Evolutionary conservation across 2,113 vertebrate genomes (phyloP).

Genomic region (human): DNA sequence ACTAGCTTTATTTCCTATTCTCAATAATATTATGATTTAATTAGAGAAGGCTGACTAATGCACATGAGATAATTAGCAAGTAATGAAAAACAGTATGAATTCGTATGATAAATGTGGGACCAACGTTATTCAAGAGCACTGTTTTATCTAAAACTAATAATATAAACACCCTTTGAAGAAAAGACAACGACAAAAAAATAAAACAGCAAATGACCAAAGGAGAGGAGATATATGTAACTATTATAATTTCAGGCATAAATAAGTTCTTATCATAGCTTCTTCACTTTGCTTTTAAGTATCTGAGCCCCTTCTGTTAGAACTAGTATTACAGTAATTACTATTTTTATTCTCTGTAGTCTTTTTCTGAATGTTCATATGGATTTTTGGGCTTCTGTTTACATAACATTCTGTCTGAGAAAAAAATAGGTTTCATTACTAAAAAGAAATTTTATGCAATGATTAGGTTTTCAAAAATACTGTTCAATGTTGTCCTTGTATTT

Average conservation of each 20-base stretch:
- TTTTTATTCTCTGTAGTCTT: slow-evolving; percentile 51
- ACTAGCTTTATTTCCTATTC: slow-evolving; percentile 38
- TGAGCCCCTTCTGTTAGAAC: neutral
- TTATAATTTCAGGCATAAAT: neutral
- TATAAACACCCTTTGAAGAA: neutral
- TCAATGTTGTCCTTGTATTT: neutral
- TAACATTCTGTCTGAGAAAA: neutral
- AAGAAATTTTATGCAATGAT: neutral
- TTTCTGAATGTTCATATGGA: neutral
- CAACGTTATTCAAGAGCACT: neutral
- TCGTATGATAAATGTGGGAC: slow-evolving; percentile 58
- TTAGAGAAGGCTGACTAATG: slow-evolving; percentile 67
- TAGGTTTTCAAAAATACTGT: neutral
- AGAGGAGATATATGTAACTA: neutral
- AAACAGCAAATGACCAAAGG: neutral
- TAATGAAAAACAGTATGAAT: slow-evolving; percentile 72
- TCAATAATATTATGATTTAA: slow-evolving; percentile 65
- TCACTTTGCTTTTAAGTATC: slow-evolving; percentile 35
- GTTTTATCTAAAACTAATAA: slow-evolving; percentile 10
- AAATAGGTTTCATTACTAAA: slow-evolving; percentile 33
- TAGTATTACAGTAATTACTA: neutral
- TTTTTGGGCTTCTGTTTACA: slow-evolving; percentile 47
- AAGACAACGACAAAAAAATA: neutral
- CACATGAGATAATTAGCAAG: slow-evolving; percentile 67
- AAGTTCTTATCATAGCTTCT: neutral